Conservation (phyloP, 2,888 invertebrate species). For the Ditula angustiorana region DNA sequence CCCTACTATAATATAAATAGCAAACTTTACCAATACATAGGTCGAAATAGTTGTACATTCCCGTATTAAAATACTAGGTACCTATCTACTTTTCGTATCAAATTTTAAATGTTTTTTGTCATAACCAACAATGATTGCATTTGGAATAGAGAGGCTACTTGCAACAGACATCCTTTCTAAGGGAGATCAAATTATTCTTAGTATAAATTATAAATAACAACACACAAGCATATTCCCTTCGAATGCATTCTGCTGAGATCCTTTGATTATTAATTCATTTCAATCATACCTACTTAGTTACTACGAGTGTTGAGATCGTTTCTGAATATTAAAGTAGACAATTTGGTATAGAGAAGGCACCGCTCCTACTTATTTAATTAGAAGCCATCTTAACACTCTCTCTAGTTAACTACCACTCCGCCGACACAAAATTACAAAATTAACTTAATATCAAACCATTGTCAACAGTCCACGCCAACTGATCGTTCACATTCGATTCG, state of each 20-base stretch:
- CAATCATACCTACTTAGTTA: slow-evolving; percentile 33
- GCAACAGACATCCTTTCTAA: slow-evolving; percentile 46
- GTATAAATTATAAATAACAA: slow-evolving; percentile 24
- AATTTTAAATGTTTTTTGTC: slow-evolving; percentile 70
- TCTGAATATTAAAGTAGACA: slow-evolving; percentile 30
- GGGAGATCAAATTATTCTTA: slow-evolving; percentile 24
- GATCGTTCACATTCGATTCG: slow-evolving; percentile 25
- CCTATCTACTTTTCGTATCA: slow-evolving; percentile 83
- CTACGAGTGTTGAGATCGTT: slow-evolving; percentile 33
- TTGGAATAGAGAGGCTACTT: slow-evolving; percentile 63
- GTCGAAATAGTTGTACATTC: slow-evolving; percentile 73
- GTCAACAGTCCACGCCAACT: slow-evolving; percentile 24
- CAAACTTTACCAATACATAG: slow-evolving; percentile 60
- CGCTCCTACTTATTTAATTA: slow-evolving; percentile 24
- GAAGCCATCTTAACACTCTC: slow-evolving; percentile 34
- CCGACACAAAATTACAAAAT: slow-evolving; percentile 19
- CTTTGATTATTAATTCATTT: slow-evolving; percentile 32
- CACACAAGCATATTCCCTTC: slow-evolving; percentile 16
- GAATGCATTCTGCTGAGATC: slow-evolving; percentile 21
- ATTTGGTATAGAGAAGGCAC: slow-evolving; percentile 38
- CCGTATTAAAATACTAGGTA: slow-evolving; percentile 81
- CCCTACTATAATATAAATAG: slow-evolving; percentile 57
- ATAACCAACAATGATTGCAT: slow-evolving; percentile 57
- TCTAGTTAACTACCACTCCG: slow-evolving; percentile 4
- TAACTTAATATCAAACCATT: slow-evolving; percentile 18